These are phyloP conservation scores for cattle (Bos taurus) DNA, from an alignment of 2,113 vertebrate genomes.

Conservation along the genomic window DNA sequence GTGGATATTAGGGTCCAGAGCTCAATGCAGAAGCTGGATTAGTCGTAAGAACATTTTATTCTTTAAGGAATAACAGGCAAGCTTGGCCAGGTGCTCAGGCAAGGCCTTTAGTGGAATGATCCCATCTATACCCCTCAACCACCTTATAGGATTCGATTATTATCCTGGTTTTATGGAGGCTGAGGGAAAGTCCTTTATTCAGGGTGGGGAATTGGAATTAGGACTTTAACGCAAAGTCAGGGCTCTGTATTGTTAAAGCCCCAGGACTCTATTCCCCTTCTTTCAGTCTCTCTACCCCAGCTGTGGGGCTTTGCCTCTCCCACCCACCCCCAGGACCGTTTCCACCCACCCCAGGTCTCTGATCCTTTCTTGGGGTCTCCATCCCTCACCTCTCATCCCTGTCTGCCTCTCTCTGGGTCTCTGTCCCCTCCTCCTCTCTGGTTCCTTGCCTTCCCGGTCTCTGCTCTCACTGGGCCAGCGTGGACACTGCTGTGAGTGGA, in stretches of 20 bases:
- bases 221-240: neutral
- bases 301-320: neutral
- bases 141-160: neutral
- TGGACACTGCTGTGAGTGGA: accelerated
- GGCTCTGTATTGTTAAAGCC: neutral
- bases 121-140: neutral
- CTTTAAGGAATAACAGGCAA: neutral
- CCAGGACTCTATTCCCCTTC: neutral
- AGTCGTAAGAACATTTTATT: neutral
- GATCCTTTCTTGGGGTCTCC: neutral
- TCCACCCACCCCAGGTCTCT: too few species aligned
- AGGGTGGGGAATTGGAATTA: neutral
- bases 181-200: neutral
- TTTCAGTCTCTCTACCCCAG: neutral
- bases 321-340: neutral
- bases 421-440: neutral
- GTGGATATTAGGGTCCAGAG: neutral
- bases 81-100: neutral
- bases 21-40: neutral
- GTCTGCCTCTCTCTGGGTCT: neutral
- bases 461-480: neutral
- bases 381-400: neutral
- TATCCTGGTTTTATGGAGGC: neutral
- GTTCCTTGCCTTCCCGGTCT: neutral
- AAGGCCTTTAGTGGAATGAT: neutral